Percentiles rank a stretch among this genome's conserved stretches.
Evolutionary conservation across 2,888 invertebrate species (phyloP).

Genomic region (Tuberolachnus salignus): DNA sequence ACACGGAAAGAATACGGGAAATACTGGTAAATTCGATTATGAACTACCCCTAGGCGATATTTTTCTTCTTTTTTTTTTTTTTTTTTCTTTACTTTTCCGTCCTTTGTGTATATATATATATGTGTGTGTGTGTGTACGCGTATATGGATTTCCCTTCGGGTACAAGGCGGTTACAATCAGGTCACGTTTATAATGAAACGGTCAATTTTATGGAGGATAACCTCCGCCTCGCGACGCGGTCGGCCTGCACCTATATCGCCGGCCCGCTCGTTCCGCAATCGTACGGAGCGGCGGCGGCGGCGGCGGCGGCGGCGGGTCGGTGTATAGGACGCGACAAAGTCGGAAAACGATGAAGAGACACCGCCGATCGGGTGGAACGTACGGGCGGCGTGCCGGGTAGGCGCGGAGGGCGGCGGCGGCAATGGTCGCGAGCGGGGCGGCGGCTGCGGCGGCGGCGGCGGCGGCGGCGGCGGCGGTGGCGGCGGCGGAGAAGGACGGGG

Average conservation of each 20-base stretch:
- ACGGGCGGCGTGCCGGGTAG: background rate
- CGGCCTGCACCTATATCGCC: background rate
- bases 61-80: constrained; percentile 1
- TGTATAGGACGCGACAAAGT: constrained; percentile 15
- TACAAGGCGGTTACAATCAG: constrained; percentile 54
- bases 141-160: constrained; percentile 41
- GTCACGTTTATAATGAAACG: constrained; percentile 57
- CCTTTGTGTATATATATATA: background rate
- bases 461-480: background rate
- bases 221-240: background rate
- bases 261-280: background rate
- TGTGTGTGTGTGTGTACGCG: background rate
- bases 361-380: background rate
- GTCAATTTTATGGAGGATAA: constrained; percentile 56
- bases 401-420: background rate
- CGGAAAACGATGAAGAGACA: constrained; percentile 51
- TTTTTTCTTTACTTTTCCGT: constrained; percentile 9
- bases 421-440: background rate
- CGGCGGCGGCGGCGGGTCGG: background rate
- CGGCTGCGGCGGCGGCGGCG: background rate
- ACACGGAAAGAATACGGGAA: background rate
- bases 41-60: constrained; percentile 27
- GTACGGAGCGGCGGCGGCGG: background rate
- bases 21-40: constrained; percentile 48
- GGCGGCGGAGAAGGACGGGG: background rate